Conservation (phyloP, 2,888 invertebrate species). For the Coenonympha arcania region DNA sequence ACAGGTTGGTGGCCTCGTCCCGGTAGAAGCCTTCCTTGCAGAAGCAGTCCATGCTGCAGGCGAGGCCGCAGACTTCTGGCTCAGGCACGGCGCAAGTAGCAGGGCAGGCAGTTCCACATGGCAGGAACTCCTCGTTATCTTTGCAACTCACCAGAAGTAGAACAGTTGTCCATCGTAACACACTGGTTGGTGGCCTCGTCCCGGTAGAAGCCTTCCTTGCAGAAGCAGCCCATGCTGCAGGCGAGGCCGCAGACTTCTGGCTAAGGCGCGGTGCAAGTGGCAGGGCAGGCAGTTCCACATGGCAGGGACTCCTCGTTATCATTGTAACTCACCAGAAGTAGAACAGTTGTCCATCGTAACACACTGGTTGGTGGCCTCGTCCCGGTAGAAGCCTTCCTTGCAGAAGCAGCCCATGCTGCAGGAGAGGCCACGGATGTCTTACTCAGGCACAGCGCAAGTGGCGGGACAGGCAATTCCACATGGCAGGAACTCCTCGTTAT, state of each 20-base stretch:
- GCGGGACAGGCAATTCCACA: too few species aligned
- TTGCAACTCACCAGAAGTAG: constrained; percentile 41
- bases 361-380: constrained; percentile 48
- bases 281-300: constrained; percentile 39
- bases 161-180: constrained; percentile 54
- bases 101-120: constrained; percentile 39
- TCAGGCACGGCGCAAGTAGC: too few species aligned
- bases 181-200: constrained; percentile 50
- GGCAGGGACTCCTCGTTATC: too few species aligned
- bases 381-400: constrained; percentile 52
- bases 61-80: constrained; percentile 44
- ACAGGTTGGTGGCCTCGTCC: constrained; percentile 47
- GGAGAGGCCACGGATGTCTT: constrained; percentile 44
- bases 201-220: constrained; percentile 52
- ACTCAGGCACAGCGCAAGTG: constrained; percentile 47
- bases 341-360: constrained; percentile 57
- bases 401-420: constrained; percentile 69
- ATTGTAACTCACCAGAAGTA: constrained; percentile 38
- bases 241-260: constrained; percentile 46
- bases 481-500: too few species aligned
- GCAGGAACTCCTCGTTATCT: too few species aligned
- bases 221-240: constrained; percentile 65
- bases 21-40: constrained; percentile 56
- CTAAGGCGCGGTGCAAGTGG: too few species aligned
- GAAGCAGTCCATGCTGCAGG: constrained; percentile 63